phyloP scores from a whole-genome alignment of 2,888 invertebrate species.

The Cephus pygmeus region DNA sequence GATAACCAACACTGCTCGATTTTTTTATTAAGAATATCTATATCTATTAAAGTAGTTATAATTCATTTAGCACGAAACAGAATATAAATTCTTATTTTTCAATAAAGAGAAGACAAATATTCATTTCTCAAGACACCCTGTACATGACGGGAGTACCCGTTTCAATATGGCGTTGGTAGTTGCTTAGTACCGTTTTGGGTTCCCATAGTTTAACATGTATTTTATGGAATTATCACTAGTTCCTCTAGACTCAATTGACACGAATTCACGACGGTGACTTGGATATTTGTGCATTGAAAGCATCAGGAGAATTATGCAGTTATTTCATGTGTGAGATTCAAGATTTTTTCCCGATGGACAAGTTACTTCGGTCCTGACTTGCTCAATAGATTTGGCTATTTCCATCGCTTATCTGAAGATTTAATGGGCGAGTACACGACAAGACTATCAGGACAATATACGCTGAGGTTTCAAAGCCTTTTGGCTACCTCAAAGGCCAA shows the following conservation, averaged over 20 bases:
- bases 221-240: slow-evolving; percentile 23
- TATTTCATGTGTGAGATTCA: slow-evolving; percentile 10
- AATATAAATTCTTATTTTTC: neutral
- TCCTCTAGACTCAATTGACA: slow-evolving; percentile 19
- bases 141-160: slow-evolving; percentile 24
- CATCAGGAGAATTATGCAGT: slow-evolving; percentile 15
- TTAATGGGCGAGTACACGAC: neutral
- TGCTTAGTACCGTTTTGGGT: slow-evolving; percentile 31
- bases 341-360: slow-evolving; percentile 6
- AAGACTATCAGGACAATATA: neutral
- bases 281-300: slow-evolving; percentile 14
- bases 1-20: neutral
- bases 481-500: neutral
- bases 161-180: slow-evolving; percentile 49
- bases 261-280: slow-evolving; percentile 19
- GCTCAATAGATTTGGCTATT: slow-evolving; percentile 32
- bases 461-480: neutral
- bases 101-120: neutral
- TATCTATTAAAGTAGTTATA: neutral
- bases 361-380: slow-evolving; percentile 8
- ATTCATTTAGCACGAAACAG: neutral
- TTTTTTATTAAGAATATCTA: neutral
- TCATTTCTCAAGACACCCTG: neutral
- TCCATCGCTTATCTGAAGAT: slow-evolving; percentile 22
- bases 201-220: slow-evolving; percentile 36